Evolutionary conservation across 2,797 vertebrate genomes (phyloP), one percentile per base, ranked within the genome.

Genomic region (Cephalopachus bancanus): DNA sequence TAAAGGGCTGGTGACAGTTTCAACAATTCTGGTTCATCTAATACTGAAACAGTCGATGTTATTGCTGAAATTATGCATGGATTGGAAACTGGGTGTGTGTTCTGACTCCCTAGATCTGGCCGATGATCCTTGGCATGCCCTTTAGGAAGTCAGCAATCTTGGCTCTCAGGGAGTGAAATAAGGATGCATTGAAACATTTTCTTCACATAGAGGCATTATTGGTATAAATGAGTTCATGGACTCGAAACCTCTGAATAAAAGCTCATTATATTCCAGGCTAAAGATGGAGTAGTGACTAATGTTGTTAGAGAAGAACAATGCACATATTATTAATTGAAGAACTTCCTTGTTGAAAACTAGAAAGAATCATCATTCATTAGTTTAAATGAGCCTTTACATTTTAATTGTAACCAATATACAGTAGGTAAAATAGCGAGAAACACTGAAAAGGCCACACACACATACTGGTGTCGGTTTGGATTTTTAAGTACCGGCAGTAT

Each of bases 21-120:
- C 28, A 33, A 26, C 19, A 15, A 14, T 51, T 84, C 75, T 81
- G 89, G 96, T 94, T 91, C 83, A 97, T 72, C 3, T 89, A 97
- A 94, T 33, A 65, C 80, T 91, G 22, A 93, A 10, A 49, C 7
- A 53, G 60, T 79, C 72, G 37, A 62, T 76, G 22, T 33, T 86
- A 67, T 51, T 57, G 28, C 78, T 74, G 81, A 87, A 96, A 33
- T 93, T 28, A 78, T 4, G 14, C 72, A 51, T 51, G 49, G 71
- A 79, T 3, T 69, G 64, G 30, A 33, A 93, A 71, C 12, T 71
- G 12, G 53, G 71, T 71, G 10, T 0, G 16, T n/a, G 30, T 37
- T 71, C 72, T 92, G 59, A 11, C 17, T 84, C 19, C 57, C 53
- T 71, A 30, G 55, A n/a, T 92, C 76, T 72, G 22, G 12, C 74